These are phyloP conservation scores for Radopholus similis DNA, from an alignment of 1,140 invertebrate genomes.

Conservation along the genomic window DNA sequence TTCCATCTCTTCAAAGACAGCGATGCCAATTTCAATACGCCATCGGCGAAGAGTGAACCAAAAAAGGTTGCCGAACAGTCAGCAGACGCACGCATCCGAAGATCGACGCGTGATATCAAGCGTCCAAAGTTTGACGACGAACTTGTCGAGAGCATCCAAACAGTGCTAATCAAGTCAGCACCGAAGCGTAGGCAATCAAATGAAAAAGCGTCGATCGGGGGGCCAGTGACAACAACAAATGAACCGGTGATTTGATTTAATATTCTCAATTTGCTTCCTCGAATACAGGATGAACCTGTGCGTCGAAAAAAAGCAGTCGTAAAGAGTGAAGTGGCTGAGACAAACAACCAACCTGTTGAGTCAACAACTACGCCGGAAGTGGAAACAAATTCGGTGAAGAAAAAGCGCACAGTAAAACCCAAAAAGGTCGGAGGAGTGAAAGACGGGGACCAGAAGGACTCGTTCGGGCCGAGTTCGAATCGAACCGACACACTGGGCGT, in stretches of 20 bases:
- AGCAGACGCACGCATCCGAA: slow-evolving; percentile 13
- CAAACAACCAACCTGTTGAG: not conserved
- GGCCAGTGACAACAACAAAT: not conserved
- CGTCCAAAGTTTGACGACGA: slow-evolving; percentile 93
- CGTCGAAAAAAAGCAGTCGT: not conserved
- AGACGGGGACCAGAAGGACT: slow-evolving; percentile 11
- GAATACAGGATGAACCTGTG: not conserved
- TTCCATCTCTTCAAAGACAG: not conserved
- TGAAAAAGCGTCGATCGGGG: slow-evolving; percentile 67
- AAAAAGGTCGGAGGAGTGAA: slow-evolving; percentile 3
- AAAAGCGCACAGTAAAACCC: slow-evolving; percentile 25
- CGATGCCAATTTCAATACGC: no score
- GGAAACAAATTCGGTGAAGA: not conserved
- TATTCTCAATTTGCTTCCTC: not conserved
- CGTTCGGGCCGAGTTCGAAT: not conserved
- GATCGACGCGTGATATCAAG: slow-evolving; percentile 87
- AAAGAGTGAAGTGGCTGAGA: not conserved
- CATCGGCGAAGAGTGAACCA: not conserved
- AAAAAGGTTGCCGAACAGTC: not conserved
- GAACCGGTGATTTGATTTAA: not conserved
- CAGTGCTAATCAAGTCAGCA: slow-evolving; percentile 47
- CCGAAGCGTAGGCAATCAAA: slow-evolving; percentile 62
- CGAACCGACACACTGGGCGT: slow-evolving; percentile 20
- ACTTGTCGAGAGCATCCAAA: slow-evolving; percentile 69
- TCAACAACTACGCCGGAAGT: not conserved